Conservation (phyloP, 2,797 vertebrate species). For the Eospalax fontanierii region DNA sequence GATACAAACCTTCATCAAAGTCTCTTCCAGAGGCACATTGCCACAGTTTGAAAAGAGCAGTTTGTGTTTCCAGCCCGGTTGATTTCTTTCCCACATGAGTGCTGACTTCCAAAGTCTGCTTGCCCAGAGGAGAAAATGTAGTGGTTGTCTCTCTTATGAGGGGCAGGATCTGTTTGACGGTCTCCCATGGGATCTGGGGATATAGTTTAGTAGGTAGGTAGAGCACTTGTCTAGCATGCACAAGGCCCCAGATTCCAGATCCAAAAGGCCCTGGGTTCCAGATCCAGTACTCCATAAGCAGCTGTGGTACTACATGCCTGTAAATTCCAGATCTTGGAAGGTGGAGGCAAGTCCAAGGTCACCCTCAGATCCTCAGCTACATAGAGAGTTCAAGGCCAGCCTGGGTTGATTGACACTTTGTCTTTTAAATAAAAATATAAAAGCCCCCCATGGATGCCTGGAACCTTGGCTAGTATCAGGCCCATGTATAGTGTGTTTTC, state of each 20-base stretch:
- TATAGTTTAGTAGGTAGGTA: neutral
- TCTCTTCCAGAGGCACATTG: slow-evolving; percentile 45
- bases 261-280: neutral
- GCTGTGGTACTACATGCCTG: no score
- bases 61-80: neutral
- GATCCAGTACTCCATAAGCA: neutral
- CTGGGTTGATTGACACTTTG: neutral
- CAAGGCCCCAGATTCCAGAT: neutral
- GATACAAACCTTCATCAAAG: slow-evolving; percentile 68
- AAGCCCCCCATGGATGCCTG: neutral
- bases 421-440: neutral
- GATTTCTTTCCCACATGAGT: slow-evolving; percentile 15
- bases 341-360: neutral
- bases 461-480: neutral
- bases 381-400: neutral
- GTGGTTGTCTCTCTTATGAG: neutral
- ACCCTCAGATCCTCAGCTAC: neutral
- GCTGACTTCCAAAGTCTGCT: neutral
- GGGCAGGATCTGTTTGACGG: neutral
- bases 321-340: neutral
- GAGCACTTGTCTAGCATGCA: neutral
- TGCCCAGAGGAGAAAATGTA: slow-evolving; percentile 39
- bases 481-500: neutral
- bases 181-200: neutral
- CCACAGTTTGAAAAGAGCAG: slow-evolving; percentile 77